Base-by-base conservation (phyloP, 1,140 invertebrate species). In the Lepidurus apus region DNA sequence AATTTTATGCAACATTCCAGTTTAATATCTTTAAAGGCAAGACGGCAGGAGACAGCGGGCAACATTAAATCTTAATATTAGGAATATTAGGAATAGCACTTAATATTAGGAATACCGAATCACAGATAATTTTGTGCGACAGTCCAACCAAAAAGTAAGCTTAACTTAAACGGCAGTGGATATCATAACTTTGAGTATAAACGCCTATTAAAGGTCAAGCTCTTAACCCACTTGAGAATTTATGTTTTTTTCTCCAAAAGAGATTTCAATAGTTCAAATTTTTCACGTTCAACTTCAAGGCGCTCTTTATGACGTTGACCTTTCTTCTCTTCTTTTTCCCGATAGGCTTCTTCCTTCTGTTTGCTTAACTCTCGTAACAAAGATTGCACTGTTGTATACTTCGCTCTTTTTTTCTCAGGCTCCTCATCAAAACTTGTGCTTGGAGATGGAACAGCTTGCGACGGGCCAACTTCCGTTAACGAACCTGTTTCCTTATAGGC, bases 121-220 rank as follows among this genome's bases (percentile, higher is more conserved):
- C 45, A 47, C 45, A 17, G 45, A 47, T 47, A 47, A 10, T 47
- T 47, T 47, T 47, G 45, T 47, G 17, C 45, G 45, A 10, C 45
- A 47, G 45, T 47, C 45, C 45, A 47, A 47, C 45, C 45, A 47
- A 47, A 47, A 47, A 47, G 45, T 47, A 47, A 47, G 45, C 8
- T 47, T 47, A 9, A 47, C 45, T 47, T 47, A 47, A 47, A 47
- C 45, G 45, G 8, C 45, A 47, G 17, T 47, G 45, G 45, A 47
- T 47, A 10, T 47, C 45, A 47, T 47, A 47, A 47, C 45, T 47
- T 47, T 47, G 45, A 47, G 45, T 2, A 47, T 47, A 47, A 47
- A 47, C 45, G 45, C 45, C 45, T 47, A 47, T 47, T 47, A 47
- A 47, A 47, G 45, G 45, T 47, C 45, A 47, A 47, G 45, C 45